Evolutionary conservation across 2,797 vertebrate species (phyloP).

Genomic region (Octomys mimax): DNA sequence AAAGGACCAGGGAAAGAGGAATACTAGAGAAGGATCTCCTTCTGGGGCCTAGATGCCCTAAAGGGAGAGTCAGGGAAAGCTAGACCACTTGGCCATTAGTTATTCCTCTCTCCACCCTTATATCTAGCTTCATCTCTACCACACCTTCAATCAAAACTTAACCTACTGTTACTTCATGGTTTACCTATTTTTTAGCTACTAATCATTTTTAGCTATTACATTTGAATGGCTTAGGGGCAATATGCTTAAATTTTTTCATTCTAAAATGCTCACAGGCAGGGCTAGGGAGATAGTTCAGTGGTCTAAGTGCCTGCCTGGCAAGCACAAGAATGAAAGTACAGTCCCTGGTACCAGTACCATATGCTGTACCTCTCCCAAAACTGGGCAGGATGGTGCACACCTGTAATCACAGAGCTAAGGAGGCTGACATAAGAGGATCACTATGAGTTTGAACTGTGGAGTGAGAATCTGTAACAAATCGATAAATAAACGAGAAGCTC

Average conservation of each 20-base stretch:
- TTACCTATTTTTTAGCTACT: not conserved
- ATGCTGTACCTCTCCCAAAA: too few relatives aligned
- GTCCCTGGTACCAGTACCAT: too few relatives aligned
- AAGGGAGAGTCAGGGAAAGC: fast-evolving
- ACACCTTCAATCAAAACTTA: not conserved
- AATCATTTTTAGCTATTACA: not conserved
- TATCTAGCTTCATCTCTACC: not conserved
- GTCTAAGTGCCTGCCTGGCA: too few relatives aligned
- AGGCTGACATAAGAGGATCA: too few relatives aligned
- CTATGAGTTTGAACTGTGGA: too few relatives aligned
- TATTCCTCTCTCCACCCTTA: fast-evolving
- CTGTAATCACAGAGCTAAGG: too few relatives aligned
- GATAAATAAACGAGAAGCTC: not conserved
- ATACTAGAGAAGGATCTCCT: fast-evolving
- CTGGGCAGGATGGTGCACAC: too few relatives aligned
- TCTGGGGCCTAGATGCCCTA: not conserved
- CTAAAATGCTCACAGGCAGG: not conserved
- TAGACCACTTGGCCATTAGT: not conserved
- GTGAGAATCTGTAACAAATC: too few relatives aligned
- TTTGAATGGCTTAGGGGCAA: not conserved
- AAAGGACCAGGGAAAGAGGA: not conserved
- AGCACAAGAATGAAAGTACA: too few relatives aligned
- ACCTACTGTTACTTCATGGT: not conserved
- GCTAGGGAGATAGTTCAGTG: too few relatives aligned
- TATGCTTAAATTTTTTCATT: not conserved